Percentiles rank a stretch among this genome's conserved stretches.
Evolutionary conservation across 2,113 vertebrate genomes (phyloP).

Genomic region (Melanerpes formicivorus): DNA sequence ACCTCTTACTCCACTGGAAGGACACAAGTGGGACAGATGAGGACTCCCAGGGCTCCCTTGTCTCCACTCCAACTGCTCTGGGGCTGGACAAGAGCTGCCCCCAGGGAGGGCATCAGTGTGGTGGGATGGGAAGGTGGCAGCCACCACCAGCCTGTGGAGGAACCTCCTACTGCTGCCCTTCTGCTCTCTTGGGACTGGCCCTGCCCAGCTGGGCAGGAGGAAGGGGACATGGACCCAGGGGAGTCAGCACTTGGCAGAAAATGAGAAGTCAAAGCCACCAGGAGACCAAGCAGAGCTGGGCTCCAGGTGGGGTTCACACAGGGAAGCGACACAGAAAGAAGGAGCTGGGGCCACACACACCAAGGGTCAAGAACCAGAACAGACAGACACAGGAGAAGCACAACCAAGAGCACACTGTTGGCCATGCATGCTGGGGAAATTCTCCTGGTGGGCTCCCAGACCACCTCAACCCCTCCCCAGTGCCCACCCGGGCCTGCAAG

Average conservation of each 20-base stretch:
- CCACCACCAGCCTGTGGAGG: not conserved
- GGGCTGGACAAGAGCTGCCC: not conserved
- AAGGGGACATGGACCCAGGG: not conserved
- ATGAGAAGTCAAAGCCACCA: not conserved
- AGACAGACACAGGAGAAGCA: not conserved
- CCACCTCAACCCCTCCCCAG: not conserved
- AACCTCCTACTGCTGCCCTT: not conserved
- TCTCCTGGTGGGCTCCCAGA: not conserved
- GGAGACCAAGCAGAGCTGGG: not conserved
- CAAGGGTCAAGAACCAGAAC: not conserved
- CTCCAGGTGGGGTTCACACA: not conserved
- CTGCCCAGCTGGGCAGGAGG: not conserved
- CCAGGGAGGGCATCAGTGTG: not conserved
- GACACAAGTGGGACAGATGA: fast-evolving
- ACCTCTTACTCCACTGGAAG: not conserved
- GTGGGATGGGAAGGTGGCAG: not conserved
- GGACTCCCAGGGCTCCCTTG: not conserved
- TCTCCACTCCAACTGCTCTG: not conserved
- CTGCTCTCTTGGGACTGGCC: not conserved
- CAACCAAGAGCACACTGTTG: not conserved
- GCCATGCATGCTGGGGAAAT: slow-evolving; percentile 56
- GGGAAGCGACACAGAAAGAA: not conserved
- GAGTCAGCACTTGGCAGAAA: not conserved
- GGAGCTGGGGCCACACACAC: not conserved
- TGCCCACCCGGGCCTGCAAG: not conserved